Evolutionary conservation across 2,888 invertebrate genomes (phyloP).

Genomic region (Ptychoptera albimana): DNA sequence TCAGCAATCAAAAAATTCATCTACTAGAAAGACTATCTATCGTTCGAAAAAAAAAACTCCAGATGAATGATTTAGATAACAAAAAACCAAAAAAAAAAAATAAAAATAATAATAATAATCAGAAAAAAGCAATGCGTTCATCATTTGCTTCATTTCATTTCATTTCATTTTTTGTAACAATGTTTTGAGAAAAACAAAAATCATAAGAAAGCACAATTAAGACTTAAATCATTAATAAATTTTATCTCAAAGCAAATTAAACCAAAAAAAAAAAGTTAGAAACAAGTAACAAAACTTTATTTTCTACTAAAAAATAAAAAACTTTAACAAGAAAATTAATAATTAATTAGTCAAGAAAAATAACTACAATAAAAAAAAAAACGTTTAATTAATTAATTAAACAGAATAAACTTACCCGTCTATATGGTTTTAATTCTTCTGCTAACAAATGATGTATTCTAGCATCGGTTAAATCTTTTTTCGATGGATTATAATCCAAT

Average conservation of each 20-base stretch:
- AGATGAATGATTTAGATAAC: too few relatives aligned
- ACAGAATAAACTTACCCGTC: slow-evolving; percentile 65
- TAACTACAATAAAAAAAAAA: slow-evolving; percentile 1
- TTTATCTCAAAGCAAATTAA: slow-evolving; percentile 2
- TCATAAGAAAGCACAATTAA: background rate
- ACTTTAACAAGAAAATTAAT: slow-evolving; percentile 3
- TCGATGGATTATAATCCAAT: slow-evolving; percentile 80
- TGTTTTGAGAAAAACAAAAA: too few relatives aligned
- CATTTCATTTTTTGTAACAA: too few relatives aligned
- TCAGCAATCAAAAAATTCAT: too few relatives aligned
- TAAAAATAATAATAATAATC: too few relatives aligned
- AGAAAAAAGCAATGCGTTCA: too few relatives aligned
- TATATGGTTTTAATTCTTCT: slow-evolving; percentile 75
- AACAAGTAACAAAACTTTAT: background rate
- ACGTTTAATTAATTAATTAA: too few relatives aligned
- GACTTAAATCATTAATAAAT: background rate
- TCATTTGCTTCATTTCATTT: too few relatives aligned
- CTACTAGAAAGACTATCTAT: too few relatives aligned
- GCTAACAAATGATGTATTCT: slow-evolving; percentile 83
- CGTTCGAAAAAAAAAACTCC: too few relatives aligned
- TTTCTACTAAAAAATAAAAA: background rate
- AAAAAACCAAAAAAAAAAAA: too few relatives aligned
- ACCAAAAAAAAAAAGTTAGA: too few relatives aligned
- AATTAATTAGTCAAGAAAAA: background rate
- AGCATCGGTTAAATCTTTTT: slow-evolving; percentile 86